These are phyloP conservation scores for Drosophila neotestacea DNA, from an alignment of 2,888 invertebrate species.

Conservation along the genomic window DNA sequence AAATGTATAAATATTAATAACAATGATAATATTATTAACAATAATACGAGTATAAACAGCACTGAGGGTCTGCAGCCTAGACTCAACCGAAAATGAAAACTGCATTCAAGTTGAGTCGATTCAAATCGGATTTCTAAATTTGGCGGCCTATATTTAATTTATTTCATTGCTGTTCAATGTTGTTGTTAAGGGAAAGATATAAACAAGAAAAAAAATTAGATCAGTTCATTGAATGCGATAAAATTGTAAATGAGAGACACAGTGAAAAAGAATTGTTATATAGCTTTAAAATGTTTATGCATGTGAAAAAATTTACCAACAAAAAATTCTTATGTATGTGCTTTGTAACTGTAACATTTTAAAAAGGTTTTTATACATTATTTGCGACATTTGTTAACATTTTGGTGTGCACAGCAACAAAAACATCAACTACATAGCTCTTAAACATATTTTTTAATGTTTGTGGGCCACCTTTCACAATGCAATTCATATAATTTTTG, in stretches of 20 bases:
- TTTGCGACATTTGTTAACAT: constrained; percentile 52
- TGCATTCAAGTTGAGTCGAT: constrained; percentile 30
- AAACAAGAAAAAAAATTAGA: constrained; percentile 38
- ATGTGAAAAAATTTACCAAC: constrained; percentile 49
- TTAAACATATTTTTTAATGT: constrained; percentile 37
- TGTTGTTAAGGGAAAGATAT: constrained; percentile 39
- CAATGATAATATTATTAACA: constrained; percentile 36
- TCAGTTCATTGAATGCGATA: constrained; percentile 31
- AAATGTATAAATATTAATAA: constrained; percentile 41
- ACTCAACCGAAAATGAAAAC: constrained; percentile 22
- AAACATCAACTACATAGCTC: constrained; percentile 24
- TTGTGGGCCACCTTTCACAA: constrained; percentile 58
- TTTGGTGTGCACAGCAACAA: constrained; percentile 37
- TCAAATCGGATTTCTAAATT: constrained; percentile 23
- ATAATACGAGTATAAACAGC: constrained; percentile 45
- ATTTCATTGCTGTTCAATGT: constrained; percentile 53
- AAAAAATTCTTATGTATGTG: constrained; percentile 55
- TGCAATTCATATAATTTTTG: constrained; percentile 65
- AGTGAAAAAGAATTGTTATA: constrained; percentile 65
- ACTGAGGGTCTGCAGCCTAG: constrained; percentile 49
- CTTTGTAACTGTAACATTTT: constrained; percentile 71
- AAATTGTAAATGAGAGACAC: constrained; percentile 43
- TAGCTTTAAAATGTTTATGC: constrained; percentile 70
- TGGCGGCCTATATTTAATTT: constrained; percentile 43
- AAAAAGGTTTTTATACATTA: constrained; percentile 45